Evolutionary conservation across 2,888 invertebrate genomes (phyloP), one percentile per base, ranked within the genome.

Genomic region (Corbicula japonica): DNA sequence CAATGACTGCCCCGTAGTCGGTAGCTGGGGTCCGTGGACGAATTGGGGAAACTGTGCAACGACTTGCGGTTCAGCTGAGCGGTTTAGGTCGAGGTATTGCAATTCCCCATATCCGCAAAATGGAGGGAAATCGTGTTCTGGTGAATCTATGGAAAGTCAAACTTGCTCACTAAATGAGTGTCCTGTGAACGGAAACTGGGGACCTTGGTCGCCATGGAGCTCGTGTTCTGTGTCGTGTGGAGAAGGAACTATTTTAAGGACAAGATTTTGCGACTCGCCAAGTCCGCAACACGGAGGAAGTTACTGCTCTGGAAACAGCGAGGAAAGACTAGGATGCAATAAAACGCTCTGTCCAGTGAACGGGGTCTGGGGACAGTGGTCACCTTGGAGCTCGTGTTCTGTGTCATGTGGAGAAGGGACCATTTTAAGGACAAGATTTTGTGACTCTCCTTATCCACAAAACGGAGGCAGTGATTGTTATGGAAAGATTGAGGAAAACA

Each of bases 361-460:
- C n/a, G 63, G 50, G 1, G n/a, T 35, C 2, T 52, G 50, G 50
- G 65, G 66, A 2, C 26, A 23, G n/a, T 66, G 66, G 66, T 66
- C 66, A 12, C 66, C 66, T 18, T 66, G 54, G 66, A 66, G 54
- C 26, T n/a, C 28, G 2, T 66, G 66, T 30, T 32, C 28, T n/a
- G 50, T 35, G 10, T 41, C 54, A 0, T 66, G 66, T 41, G 41
- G 38, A 28, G 10, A 10, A n/a, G 66, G 66, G n/a, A n/a, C 18
- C n/a, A 41, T 38, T 21, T 66, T 41, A 66, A 34, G 54, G 12
- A 66, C 34, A 28, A 52, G 66, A 41, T 8, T 1, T n/a, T 66
- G 66, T 30, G 41, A 54, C 38, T 28, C 38, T 26, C 54, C 66
- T 8, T 1, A 26, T 12, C 66, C 54, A 38, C 28, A 23, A 1